phyloP scores from a whole-genome alignment of 2,888 invertebrate species.

The Neocrepidodera transversa region DNA sequence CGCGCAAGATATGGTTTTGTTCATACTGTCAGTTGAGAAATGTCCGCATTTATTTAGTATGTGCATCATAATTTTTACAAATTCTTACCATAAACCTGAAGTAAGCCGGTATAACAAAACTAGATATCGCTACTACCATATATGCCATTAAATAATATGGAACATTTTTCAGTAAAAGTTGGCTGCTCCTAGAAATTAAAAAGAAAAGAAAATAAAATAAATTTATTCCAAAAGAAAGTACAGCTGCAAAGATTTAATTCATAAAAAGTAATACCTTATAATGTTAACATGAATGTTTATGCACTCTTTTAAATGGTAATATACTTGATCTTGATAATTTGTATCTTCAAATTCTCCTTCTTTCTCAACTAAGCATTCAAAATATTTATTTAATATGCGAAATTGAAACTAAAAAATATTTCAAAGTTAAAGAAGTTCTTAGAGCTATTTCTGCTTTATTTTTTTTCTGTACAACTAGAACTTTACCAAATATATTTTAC shows the following conservation, averaged over 20 bases:
- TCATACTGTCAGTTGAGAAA: too few species aligned
- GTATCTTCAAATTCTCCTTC: not conserved
- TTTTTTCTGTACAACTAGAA: too few species aligned
- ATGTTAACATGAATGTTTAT: not conserved
- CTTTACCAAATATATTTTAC: too few species aligned
- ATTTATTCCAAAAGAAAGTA: too few species aligned
- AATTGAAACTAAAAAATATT: conserved; percentile 6
- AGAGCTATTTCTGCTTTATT: too few species aligned
- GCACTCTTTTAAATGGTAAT: not conserved
- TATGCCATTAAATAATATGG: not conserved
- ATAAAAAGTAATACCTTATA: not conserved
- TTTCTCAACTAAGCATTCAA: not conserved
- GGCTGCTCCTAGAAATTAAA: not conserved
- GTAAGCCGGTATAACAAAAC: not conserved
- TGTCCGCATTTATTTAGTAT: too few species aligned
- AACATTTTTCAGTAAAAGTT: not conserved
- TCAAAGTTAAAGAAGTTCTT: too few species aligned
- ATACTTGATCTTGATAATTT: not conserved
- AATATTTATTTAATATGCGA: not conserved
- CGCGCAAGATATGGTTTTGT: too few species aligned
- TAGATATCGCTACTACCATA: not conserved
- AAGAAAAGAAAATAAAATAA: too few species aligned
- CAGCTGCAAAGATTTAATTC: too few species aligned
- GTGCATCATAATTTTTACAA: too few species aligned
- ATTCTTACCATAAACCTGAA: conserved; percentile 1